A percentile compares a stretch with the other conserved stretches of the same genome.
phyloP scores from a whole-genome alignment of 1,140 invertebrate genomes.

The Nasonia giraulti region DNA sequence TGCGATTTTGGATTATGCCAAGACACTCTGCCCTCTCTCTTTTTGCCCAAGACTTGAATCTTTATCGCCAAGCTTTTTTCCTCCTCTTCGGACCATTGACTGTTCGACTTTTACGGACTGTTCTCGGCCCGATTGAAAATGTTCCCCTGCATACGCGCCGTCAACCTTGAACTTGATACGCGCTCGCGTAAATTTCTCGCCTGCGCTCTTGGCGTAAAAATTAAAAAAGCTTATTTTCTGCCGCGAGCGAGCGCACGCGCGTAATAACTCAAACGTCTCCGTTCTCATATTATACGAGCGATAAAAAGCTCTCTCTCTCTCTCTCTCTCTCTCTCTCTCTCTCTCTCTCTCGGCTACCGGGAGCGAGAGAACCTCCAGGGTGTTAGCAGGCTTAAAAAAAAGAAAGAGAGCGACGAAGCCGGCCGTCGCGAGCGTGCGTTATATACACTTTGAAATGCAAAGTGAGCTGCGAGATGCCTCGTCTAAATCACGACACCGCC shows the following conservation, averaged over 20 bases:
- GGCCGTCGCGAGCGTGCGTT: not conserved
- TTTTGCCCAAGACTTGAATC: not conserved
- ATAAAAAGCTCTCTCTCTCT: slow-evolving; percentile 35
- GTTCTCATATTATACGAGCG: slow-evolving; percentile 33
- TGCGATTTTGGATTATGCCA: slow-evolving; percentile 45
- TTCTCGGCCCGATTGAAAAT: not conserved
- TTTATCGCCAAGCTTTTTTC: slow-evolving; percentile 2
- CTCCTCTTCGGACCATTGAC: not conserved
- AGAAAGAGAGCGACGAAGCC: not conserved
- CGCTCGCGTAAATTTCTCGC: slow-evolving; percentile 2
- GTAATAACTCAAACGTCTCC: slow-evolving; percentile 37
- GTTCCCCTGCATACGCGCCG: not conserved
- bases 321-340: slow-evolving; percentile 1
- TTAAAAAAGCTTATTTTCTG: slow-evolving; percentile 12
- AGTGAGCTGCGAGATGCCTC: not conserved
- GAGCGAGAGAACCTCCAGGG: not conserved
- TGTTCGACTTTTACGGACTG: slow-evolving; percentile 10
- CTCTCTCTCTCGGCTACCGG: not conserved
- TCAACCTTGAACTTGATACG: not conserved
- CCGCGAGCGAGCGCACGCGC: too few species aligned
- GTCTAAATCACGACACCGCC: slow-evolving; percentile 26
- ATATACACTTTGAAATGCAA: slow-evolving; percentile 27
- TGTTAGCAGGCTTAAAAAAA: slow-evolving; percentile 14
- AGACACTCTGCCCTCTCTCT: not conserved
- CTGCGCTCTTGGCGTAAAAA: not conserved